Conservation (phyloP, 2,888 invertebrate species). For the Bembecia ichneumoniformis region DNA sequence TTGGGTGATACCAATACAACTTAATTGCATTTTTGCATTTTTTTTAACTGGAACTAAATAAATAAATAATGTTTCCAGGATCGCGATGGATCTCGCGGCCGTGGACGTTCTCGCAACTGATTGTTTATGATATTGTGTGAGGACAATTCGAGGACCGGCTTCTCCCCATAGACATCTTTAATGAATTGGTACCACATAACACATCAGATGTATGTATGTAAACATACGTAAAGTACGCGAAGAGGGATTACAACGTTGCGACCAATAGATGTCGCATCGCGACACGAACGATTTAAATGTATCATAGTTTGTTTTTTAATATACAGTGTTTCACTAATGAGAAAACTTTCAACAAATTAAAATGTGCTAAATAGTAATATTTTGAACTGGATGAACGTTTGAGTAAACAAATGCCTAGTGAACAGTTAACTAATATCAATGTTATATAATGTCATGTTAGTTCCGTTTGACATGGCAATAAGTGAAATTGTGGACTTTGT, state of each 20-base stretch:
- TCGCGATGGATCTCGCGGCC: slow-evolving; percentile 61
- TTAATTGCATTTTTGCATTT: too few relatives aligned
- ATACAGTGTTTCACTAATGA: slow-evolving; percentile 64
- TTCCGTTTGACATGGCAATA: slow-evolving; percentile 36
- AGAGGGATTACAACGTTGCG: slow-evolving; percentile 34
- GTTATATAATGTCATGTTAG: slow-evolving; percentile 28
- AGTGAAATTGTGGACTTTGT: slow-evolving; percentile 68
- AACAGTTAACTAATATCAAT: slow-evolving; percentile 57
- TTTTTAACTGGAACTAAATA: too few relatives aligned
- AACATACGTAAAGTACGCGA: slow-evolving; percentile 30
- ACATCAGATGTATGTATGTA: slow-evolving; percentile 37
- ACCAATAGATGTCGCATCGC: slow-evolving; percentile 42
- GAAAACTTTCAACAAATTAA: slow-evolving; percentile 67
- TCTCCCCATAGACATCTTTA: slow-evolving; percentile 71
- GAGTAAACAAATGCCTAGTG: slow-evolving; percentile 64
- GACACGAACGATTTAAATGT: slow-evolving; percentile 60
- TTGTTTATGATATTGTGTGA: slow-evolving; percentile 27
- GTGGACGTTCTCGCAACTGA: slow-evolving; percentile 62
- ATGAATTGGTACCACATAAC: slow-evolving; percentile 59
- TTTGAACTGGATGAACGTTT: slow-evolving; percentile 67
- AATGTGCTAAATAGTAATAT: slow-evolving; percentile 61
- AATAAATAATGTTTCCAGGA: slow-evolving; percentile 47
- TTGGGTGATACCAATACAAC: too few relatives aligned
- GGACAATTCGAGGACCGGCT: slow-evolving; percentile 60
- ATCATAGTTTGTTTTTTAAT: slow-evolving; percentile 57